Conservation (phyloP, 2,113 vertebrate species). For the Vulpes vulpes region DNA sequence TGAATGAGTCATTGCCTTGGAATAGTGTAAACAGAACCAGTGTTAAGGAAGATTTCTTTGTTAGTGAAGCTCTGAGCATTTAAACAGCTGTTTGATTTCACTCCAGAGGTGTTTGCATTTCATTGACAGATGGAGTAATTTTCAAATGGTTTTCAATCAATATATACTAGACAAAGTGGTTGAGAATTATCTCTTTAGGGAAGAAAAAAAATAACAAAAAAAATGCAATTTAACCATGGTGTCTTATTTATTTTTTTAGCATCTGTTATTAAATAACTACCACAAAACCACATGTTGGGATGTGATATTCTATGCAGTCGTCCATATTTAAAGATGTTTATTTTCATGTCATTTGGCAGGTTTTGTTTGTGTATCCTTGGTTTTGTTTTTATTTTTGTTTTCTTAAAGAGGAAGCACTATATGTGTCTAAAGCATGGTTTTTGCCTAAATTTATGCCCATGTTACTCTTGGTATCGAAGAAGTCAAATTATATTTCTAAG, state of each 20-base stretch:
- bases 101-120: conserved; percentile 77
- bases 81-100: conserved; percentile 76
- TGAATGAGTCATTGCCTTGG: conserved; percentile 65
- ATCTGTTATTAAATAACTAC: conserved; percentile 63
- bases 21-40: conserved; percentile 61
- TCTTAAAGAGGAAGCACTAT: background rate
- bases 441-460: background rate
- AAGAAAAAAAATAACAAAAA: background rate
- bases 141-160: conserved; percentile 76
- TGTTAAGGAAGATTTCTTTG: conserved; percentile 65
- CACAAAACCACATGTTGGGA: conserved; percentile 20
- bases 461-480: background rate
- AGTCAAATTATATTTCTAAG: background rate
- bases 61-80: conserved; percentile 6
- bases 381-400: background rate
- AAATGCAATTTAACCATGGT: conserved; percentile 12
- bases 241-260: conserved; percentile 35
- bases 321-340: conserved; percentile 40
- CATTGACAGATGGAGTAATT: conserved; percentile 74
- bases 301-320: conserved; percentile 9
- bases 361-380: background rate
- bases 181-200: conserved; percentile 53
- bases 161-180: conserved; percentile 49
- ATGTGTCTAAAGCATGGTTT: background rate
- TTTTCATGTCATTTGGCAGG: background rate